Base-by-base conservation (phyloP, 2,113 vertebrate species). In the Tachysurus fulvidraco region DNA sequence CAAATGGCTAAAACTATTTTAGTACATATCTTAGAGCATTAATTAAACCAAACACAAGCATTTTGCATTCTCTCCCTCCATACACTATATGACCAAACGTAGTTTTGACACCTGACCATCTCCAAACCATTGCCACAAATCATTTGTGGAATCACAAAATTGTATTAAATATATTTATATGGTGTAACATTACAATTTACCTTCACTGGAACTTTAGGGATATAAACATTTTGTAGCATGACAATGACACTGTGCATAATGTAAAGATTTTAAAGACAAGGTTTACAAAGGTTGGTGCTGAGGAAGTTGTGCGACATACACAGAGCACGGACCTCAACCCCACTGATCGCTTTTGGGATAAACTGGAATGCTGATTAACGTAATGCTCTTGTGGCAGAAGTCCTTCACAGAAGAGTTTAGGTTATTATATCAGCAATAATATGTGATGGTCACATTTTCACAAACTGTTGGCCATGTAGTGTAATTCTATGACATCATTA, bases 1-100 rank as follows among this genome's bases (percentile, higher is more conserved):
- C 41, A 76, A 77, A 85, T 74, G 55, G 28, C 13, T 62, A 50
- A 4, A 88, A 82, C 55, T 89, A 80, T 86, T 89, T 46, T 80
- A 73, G 83, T 73, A 55, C n/a, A 62, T 55, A 46, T 13, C 55
- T 21, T 28, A 10, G 12, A 41, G 69, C 3, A 41, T 57, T 46
- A 17, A 55, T 25, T 25, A 46, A 17, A 83, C 44, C 60, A n/a
- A 21, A 82, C 67, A 3, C 65, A 74, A 62, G 41, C 5, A 62
- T 55, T 78, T 65, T 30, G 10, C 36, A 41, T 30, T 30, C 82
- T 13, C 41, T 21, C 17, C 36, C 57, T 25, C 16, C 21, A 44
- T n/a, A 71, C 36, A 21, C 69, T 10, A 3, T 19, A 41, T 19
- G 30, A 17, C 2, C 36, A 71, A 71, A 44, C 50, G 71, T 50